These are phyloP conservation scores for Andrena fulva DNA, from an alignment of 2,888 invertebrate species.

Conservation along the genomic window DNA sequence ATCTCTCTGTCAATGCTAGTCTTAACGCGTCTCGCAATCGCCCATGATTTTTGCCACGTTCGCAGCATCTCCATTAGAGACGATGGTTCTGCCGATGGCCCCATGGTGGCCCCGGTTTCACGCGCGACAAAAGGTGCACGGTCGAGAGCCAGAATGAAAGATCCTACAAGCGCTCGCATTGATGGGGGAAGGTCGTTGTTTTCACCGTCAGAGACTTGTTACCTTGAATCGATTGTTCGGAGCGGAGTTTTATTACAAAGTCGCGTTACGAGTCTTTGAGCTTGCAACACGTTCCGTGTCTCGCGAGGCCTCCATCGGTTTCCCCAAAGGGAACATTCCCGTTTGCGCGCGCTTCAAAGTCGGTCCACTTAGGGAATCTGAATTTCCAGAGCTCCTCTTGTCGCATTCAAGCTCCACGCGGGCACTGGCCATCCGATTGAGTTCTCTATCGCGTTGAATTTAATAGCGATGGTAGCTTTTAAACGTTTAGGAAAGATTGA, in stretches of 20 bases:
- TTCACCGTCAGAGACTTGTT: constrained; percentile 83
- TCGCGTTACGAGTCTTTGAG: neutral
- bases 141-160: constrained; percentile 20
- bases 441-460: no score
- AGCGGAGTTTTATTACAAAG: constrained; percentile 4
- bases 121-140: neutral
- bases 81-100: no score
- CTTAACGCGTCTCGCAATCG: neutral
- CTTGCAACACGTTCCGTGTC: constrained; percentile 45
- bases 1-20: constrained; percentile 83
- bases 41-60: no score
- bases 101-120: no score
- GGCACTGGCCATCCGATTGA: no score
- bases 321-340: neutral
- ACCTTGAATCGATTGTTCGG: constrained; percentile 79
- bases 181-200: constrained; percentile 83
- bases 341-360: constrained; percentile 12
- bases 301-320: neutral
- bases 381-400: neutral
- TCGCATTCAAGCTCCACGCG: no score
- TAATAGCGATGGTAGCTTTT: no score
- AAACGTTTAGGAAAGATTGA: constrained; percentile 62
- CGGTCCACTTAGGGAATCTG: no score
- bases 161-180: constrained; percentile 79
- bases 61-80: no score